Evolutionary conservation across 2,888 invertebrate species (phyloP).

Genomic region (Julus scanicus): DNA sequence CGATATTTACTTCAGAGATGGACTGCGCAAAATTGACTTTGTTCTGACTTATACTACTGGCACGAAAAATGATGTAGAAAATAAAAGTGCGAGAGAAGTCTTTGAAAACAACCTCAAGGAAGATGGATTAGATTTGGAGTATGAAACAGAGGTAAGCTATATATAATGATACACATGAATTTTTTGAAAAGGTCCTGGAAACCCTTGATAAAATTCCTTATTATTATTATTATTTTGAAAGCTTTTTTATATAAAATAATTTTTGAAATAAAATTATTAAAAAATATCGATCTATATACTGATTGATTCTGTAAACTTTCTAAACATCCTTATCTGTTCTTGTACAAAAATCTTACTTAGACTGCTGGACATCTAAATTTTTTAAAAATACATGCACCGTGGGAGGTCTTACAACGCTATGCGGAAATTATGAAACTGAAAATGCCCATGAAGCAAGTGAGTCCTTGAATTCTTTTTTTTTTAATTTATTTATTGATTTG

Average conservation of each 20-base stretch:
- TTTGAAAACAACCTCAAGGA: slow-evolving; percentile 57
- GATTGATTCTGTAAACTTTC: not conserved
- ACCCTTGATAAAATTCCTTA: no score
- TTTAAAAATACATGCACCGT: slow-evolving; percentile 89
- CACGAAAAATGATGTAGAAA: not conserved
- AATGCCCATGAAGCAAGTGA: slow-evolving; percentile 91
- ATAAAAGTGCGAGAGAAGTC: slow-evolving; percentile 51
- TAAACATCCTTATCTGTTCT: not conserved
- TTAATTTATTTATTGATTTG: not conserved
- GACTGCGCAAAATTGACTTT: slow-evolving; percentile 57
- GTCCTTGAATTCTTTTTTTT: not conserved
- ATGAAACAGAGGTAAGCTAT: slow-evolving; percentile 54
- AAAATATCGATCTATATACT: no score
- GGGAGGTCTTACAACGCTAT: slow-evolving; percentile 83
- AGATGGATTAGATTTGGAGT: slow-evolving; percentile 57
- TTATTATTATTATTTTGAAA: no score
- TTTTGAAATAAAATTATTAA: no score
- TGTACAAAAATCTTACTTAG: slow-evolving; percentile 61
- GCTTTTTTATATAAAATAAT: no score
- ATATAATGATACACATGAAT: no score
- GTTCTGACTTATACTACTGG: slow-evolving; percentile 54
- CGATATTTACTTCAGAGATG: slow-evolving; percentile 58
- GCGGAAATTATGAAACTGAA: slow-evolving; percentile 90
- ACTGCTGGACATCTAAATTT: slow-evolving; percentile 79
- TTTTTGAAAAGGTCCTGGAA: no score